Evolutionary conservation across 2,888 invertebrate genomes (phyloP).

Genomic region (Iselma pallidipennis): DNA sequence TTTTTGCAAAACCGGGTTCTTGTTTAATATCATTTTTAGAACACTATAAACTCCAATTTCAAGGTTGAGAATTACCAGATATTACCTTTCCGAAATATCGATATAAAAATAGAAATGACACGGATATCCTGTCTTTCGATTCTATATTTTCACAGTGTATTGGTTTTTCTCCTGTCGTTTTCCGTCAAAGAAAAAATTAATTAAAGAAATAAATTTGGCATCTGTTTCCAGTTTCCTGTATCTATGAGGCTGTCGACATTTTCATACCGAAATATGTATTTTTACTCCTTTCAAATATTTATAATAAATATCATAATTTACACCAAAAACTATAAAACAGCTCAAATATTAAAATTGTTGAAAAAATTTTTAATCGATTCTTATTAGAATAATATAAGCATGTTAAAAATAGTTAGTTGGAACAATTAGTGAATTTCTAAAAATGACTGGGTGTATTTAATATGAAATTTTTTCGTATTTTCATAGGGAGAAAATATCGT

Average conservation of each 20-base stretch:
- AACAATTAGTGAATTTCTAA: conserved; percentile 4
- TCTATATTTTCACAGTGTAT: neutral
- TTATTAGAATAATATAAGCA: neutral
- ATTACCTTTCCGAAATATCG: conserved; percentile 6
- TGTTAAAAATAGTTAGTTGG: neutral
- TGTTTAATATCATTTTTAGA: conserved; percentile 8
- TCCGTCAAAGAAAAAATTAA: neutral
- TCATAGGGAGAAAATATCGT: neutral
- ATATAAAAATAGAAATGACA: conserved; percentile 20
- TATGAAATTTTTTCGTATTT: neutral
- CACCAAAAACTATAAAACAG: neutral
- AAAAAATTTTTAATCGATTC: neutral
- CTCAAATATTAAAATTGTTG: neutral
- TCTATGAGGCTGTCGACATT: neutral
- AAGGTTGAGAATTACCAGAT: conserved; percentile 24
- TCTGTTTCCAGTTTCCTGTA: neutral
- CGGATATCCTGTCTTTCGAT: conserved; percentile 23
- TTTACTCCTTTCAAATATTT: neutral
- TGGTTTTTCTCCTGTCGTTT: neutral
- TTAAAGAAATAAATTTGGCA: neutral
- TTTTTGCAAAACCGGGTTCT: conserved; percentile 1
- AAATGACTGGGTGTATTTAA: neutral
- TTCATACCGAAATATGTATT: no score
- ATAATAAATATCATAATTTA: neutral
- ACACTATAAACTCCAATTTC: conserved; percentile 17